Percentiles rank a stretch among this genome's conserved stretches.
phyloP scores from a whole-genome alignment of 2,797 vertebrate species.

The Premnoplex brunnescens region DNA sequence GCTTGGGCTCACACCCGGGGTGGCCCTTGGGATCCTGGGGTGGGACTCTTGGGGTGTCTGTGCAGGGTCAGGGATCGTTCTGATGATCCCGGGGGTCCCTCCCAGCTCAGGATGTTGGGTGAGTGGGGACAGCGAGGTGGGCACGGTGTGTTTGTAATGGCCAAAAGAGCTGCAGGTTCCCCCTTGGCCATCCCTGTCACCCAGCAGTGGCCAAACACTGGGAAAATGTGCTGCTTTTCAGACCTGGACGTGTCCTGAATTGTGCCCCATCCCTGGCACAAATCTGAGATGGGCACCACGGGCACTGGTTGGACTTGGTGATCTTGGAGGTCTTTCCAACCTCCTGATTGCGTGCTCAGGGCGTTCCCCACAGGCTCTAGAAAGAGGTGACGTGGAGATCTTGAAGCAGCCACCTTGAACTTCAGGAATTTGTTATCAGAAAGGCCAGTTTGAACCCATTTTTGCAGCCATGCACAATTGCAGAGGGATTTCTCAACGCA shows the following conservation, averaged over 20 bases:
- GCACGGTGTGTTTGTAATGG: fast-evolving
- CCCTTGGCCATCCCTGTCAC: background rate
- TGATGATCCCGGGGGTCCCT: fast-evolving
- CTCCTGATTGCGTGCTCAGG: background rate
- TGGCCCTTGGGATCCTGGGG: fast-evolving
- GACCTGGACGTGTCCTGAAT: background rate
- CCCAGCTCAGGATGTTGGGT: fast-evolving
- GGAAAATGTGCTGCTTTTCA: background rate
- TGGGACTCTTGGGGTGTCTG: background rate
- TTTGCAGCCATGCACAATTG: background rate
- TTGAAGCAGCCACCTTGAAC: background rate
- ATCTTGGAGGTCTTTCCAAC: background rate
- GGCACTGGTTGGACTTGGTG: background rate
- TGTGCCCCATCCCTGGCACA: background rate
- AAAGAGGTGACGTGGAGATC: background rate
- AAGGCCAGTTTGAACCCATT: background rate
- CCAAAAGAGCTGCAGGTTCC: background rate
- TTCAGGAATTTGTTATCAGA: background rate
- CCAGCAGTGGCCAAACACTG: background rate
- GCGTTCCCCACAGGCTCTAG: background rate
- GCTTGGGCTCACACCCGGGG: fast-evolving
- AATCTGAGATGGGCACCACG: background rate
- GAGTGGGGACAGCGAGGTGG: background rate
- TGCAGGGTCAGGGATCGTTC: background rate
- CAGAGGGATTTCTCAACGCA: background rate